Evolutionary conservation across 2,888 invertebrate genomes (phyloP).

Genomic region (Melinopterus prodromus): DNA sequence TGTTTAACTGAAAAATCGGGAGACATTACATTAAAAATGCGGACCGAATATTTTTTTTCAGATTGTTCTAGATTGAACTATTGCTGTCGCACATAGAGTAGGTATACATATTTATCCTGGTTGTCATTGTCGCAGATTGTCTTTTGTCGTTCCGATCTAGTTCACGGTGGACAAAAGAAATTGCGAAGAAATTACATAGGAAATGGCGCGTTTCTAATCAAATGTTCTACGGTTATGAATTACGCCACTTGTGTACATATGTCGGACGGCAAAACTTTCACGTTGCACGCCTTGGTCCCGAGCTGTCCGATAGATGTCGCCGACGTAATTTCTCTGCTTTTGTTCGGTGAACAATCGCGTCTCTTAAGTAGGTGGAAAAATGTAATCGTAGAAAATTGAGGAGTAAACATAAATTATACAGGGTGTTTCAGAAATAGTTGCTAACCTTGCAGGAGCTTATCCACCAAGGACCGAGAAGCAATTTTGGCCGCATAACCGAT

Average conservation of each 20-base stretch:
- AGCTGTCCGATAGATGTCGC: neutral
- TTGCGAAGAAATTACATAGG: neutral
- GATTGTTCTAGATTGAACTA: no score
- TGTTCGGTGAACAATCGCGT: neutral
- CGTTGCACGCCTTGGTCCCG: neutral
- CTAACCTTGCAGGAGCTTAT: no score
- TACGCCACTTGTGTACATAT: neutral
- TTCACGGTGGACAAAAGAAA: neutral
- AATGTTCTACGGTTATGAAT: constrained; percentile 4
- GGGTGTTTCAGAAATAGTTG: no score
- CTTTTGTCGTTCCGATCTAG: neutral
- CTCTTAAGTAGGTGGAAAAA: neutral
- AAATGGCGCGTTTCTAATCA: neutral
- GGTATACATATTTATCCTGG: neutral
- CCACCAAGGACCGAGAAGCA: no score
- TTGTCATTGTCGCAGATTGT: neutral
- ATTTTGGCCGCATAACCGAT: no score
- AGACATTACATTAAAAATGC: no score
- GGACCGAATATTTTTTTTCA: no score
- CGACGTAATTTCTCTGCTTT: neutral
- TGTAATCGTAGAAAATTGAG: neutral
- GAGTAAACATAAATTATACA: neutral
- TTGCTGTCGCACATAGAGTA: no score
- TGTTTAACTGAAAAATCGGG: no score
- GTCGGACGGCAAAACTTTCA: neutral